These are phyloP conservation scores for Pelecanus crispus DNA, from an alignment of 2,113 vertebrate species.

Conservation along the genomic window DNA sequence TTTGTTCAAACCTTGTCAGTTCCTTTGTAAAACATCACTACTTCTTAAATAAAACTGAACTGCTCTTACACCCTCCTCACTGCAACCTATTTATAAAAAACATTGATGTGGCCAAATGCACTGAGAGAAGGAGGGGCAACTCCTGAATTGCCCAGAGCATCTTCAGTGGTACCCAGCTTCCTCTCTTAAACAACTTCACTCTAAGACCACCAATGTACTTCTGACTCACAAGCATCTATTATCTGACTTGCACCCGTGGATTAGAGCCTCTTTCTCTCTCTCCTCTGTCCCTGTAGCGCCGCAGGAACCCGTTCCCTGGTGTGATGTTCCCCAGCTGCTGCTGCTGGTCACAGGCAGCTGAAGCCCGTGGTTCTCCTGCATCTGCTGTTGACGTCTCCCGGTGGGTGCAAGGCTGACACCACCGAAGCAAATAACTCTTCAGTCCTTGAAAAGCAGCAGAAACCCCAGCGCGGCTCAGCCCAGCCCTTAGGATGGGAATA, in stretches of 20 bases:
- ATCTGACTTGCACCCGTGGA: rapidly evolving
- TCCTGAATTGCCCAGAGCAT: not conserved
- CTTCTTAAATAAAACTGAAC: not conserved
- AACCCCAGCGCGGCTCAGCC: not conserved
- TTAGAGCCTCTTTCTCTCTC: not conserved
- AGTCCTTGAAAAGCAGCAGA: not conserved
- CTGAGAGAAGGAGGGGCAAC: not conserved
- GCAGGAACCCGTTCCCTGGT: rapidly evolving
- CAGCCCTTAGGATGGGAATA: not conserved
- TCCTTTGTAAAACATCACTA: not conserved
- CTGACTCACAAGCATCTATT: not conserved
- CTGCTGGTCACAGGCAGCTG: not conserved
- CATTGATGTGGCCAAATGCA: rapidly evolving
- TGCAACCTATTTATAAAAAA: not conserved
- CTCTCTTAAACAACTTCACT: not conserved
- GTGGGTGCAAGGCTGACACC: not conserved
- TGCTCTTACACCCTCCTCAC: not conserved
- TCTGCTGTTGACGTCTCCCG: not conserved
- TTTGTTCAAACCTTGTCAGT: not conserved
- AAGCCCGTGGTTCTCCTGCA: not conserved
- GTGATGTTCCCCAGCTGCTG: not conserved
- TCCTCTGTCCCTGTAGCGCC: not conserved
- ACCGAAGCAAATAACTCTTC: not conserved
- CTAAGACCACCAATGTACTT: rapidly evolving
- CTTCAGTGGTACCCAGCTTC: not conserved